Evolutionary conservation across 2,113 vertebrate genomes (phyloP), one percentile per base, ranked within the genome.

Genomic region (Glareola pratincola): DNA sequence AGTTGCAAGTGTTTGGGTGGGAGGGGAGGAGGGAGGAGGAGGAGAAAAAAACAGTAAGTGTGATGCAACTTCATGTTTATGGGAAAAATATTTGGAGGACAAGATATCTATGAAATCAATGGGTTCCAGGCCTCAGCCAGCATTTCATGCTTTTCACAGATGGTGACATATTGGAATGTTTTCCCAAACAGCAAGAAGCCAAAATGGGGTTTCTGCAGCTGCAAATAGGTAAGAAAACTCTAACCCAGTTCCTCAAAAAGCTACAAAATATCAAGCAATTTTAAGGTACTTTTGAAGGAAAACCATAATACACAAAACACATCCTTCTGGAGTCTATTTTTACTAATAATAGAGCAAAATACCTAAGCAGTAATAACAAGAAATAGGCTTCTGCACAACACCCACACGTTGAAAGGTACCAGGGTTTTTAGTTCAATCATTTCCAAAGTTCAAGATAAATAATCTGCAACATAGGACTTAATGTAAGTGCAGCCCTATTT

Each of bases 141-240:
- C 90, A 91, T 91, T 96, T 98, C 97, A 98, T 54, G 89, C 96
- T 97, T 94, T 95, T 97, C 95, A 96, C 95, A 97, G 97, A 97
- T 96, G 95, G 94, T 98, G 96, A 97, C 97, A 98, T 94, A 90
- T 95, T 80, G 90, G 96, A 89, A 96, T 97, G 95, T 96, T 98
- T 97, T 96, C 93, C 94, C 97, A 97, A 98, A 97, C 89, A 97
- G 96, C 96, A 95, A 97, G 96, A 96, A 95, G 91, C 92, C 96
- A 98, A 97, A 94, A 96, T 96, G 91, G 96, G 45, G 71, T 90
- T 97, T 96, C 84, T 88, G 87, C 91, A 94, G 91, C 93, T 90
- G 93, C 87, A 92, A 93, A 85, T 88, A 97, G 88, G 93, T 94
- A 96, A 74, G 89, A 95, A 88, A 95, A 90, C 47, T 85, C 64